Evolutionary conservation across 1,140 invertebrate genomes (phyloP).

Genomic region (Eumeta japonica): DNA sequence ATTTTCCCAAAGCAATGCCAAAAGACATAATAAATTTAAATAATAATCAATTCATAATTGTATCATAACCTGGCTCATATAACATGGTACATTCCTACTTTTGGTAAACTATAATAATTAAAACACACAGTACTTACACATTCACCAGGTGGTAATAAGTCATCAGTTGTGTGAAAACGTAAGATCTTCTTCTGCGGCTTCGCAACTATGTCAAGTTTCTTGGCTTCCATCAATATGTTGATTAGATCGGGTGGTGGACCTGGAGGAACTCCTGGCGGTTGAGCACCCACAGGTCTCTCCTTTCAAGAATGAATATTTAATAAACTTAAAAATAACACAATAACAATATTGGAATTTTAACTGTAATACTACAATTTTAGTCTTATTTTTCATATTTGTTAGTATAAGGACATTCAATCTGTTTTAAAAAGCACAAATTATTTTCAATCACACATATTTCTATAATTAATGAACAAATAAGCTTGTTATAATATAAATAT

Average conservation of each 20-base stretch:
- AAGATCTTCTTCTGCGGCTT: conserved; percentile 60
- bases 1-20: too few species aligned
- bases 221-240: conserved; percentile 62
- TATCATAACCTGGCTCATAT: too few species aligned
- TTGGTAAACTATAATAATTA: too few species aligned
- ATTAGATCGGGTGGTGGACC: conserved; percentile 75
- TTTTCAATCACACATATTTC: neutral
- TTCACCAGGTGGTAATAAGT: conserved; percentile 37
- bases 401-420: neutral
- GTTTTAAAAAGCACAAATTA: neutral
- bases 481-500: neutral
- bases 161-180: conserved; percentile 65
- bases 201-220: conserved; percentile 36
- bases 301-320: conserved; percentile 17
- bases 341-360: conserved; percentile 23
- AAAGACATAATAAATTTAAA: too few species aligned
- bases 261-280: conserved; percentile 86
- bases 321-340: conserved; percentile 1
- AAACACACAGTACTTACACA: conserved; percentile 24
- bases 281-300: conserved; percentile 50
- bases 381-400: neutral
- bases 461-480: neutral
- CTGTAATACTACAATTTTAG: neutral
- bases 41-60: too few species aligned
- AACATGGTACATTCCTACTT: too few species aligned